Base-by-base conservation (phyloP, 2,888 invertebrate genomes). In the Orchestes rusci region DNA sequence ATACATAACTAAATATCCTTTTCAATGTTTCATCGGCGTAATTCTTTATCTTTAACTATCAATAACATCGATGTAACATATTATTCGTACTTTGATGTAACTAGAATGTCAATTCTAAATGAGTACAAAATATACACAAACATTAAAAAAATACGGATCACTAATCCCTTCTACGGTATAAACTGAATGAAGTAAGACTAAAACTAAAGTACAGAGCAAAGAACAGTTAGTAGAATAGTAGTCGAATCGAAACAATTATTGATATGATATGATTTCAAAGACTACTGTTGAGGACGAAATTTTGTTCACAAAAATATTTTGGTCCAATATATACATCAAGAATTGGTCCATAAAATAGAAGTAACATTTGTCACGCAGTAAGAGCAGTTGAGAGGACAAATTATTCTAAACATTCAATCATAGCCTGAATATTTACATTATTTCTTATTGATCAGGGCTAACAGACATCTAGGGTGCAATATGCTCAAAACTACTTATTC, bases 231-330 rank as follows among this genome's bases (percentile, higher is more conserved):
- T 12, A 34, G 18, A 34, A 34, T 12, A 34, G 18, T 34, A 13
- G 13, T 34, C 18, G 34, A 13, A 31, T 10, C 10, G 10, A 23
- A 23, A 10, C 27, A 23, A 23, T 23, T 23, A 10, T 23, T 23
- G 10, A 23, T 23, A 7, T 7, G 27, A 10, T 10, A 23, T 10
- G 27, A 7, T 23, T 23, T 23, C 7, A 16, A n/a, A n/a, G n/a
- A n/a, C n/a, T n/a, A n/a, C n/a, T n/a, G n/a, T n/a, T n/a, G 16
- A 36, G 40, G 45, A 46, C 42, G 46, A 46, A 42, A 42, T 42
- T 29, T 41, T 40, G 45, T 20, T 41, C 41, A 41, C 41, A 43
- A 46, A 45, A 32, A 43, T 23, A 16, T 43, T 45, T 47, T 47
- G 47, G 47, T 47, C 47, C 47, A 47, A 47, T 42, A 47, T 42